These are phyloP conservation scores for Luffia ferchaultella DNA, from an alignment of 2,888 invertebrate genomes.

Conservation along the genomic window DNA sequence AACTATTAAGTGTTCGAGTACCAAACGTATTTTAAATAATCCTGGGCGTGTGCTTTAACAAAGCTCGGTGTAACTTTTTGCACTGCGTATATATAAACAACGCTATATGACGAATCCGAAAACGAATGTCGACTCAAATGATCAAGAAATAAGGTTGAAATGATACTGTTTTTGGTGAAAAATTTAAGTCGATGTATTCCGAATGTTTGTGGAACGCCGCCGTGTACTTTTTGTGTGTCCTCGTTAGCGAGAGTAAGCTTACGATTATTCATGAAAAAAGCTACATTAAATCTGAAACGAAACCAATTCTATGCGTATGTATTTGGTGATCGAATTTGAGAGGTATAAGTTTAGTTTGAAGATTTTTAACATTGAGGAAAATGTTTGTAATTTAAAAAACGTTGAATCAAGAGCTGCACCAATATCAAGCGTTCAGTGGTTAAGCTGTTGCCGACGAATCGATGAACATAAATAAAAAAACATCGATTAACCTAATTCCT, in stretches of 20 bases:
- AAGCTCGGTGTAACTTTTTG: constrained; percentile 47
- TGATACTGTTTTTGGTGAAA: not conserved
- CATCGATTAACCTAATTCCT: too few species aligned
- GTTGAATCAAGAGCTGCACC: too few species aligned
- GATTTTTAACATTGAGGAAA: too few species aligned
- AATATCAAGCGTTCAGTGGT: too few species aligned
- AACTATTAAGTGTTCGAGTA: not conserved
- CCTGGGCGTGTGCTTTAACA: constrained; percentile 45
- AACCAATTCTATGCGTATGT: too few species aligned
- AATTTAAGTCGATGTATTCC: constrained; percentile 19
- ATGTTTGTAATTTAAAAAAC: too few species aligned
- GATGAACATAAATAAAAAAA: too few species aligned
- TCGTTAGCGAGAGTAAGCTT: constrained; percentile 23
- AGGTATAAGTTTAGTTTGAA: too few species aligned
- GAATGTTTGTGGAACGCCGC: constrained; percentile 27
- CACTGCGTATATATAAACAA: constrained; percentile 40
- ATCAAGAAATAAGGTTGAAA: too few species aligned
- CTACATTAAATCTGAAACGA: constrained; percentile 12
- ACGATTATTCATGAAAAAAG: constrained; percentile 7
- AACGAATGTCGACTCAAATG: constrained; percentile 20
- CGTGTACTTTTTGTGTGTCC: constrained; percentile 31
- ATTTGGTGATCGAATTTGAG: too few species aligned
- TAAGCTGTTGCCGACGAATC: too few species aligned
- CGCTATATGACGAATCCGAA: constrained; percentile 17
- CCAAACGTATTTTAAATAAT: constrained; percentile 29